Base-by-base conservation (phyloP, 92 coral and sea anemone species). In the Epizoanthus fatuus region DNA sequence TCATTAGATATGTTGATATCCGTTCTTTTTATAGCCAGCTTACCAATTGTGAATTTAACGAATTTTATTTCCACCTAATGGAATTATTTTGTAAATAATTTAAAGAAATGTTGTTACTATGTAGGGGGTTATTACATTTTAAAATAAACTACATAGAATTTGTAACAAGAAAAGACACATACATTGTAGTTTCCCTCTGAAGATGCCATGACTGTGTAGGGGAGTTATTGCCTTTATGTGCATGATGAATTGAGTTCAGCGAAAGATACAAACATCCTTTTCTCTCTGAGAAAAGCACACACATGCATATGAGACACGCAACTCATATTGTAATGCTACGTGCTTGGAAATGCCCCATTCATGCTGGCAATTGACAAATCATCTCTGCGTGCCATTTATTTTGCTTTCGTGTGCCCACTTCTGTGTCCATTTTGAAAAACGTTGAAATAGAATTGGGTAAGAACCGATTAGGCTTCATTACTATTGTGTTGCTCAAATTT, bases 361-460 rank as follows among this genome's bases (percentile, higher is more conserved):
- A 44, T 44, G 35, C 75, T 13, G 49, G 49, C 74, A 37, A n/a
- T 69, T 69, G 37, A 1, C 53, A 69, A 69, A 69, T 38, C 29
- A 47, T 45, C 75, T 42, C 75, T 42, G 75, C 75, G 7, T 70
- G 75, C 16, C 40, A 70, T 20, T 70, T 70, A 52, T 70, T 40
- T 22, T 45, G 22, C n/a, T 37, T 32, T 52, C 22, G 75, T 35
- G 35, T 25, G 22, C 5, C 12, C 17, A 35, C 49, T 54, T 70
- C 32, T 15, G 9, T 1, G 8, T 15, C 20, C 74, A 20, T 8
- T 40, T 70, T 45, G 32, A 39, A 66, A 35, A 6, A 32, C 72
- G 38, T 37, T 64, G 53, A 49, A 12, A 12, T 49, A 12, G 9
- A 49, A 49, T 49, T 10, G 9, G 53, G 53, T 3, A 49, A 49